phyloP scores from a whole-genome alignment of 2,888 invertebrate genomes.

The Sylvicola cinctus region DNA sequence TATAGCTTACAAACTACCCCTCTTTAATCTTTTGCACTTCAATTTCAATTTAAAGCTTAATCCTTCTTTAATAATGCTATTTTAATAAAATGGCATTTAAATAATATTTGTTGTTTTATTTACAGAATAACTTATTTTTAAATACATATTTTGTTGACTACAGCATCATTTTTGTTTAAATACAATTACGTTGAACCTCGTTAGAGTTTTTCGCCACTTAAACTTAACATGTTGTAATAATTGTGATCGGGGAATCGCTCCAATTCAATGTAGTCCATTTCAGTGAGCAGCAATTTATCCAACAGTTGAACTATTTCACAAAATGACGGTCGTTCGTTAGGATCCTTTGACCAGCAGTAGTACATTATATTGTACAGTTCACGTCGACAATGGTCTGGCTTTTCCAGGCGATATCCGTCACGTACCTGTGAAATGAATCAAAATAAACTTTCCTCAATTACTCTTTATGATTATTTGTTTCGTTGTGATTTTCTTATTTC shows the following conservation, averaged over 20 bases:
- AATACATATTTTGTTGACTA: no score
- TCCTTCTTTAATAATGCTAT: no score
- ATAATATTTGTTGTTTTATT: no score
- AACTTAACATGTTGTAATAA: slow-evolving; percentile 68
- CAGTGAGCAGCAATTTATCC: slow-evolving; percentile 66
- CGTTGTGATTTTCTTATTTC: not conserved
- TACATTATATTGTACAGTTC: slow-evolving; percentile 90
- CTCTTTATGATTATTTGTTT: not conserved
- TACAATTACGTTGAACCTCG: no score
- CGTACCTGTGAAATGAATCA: slow-evolving; percentile 38
- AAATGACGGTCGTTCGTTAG: slow-evolving; percentile 68
- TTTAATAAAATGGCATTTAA: no score
- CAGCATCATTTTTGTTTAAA: no score
- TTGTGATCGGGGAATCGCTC: slow-evolving; percentile 85
- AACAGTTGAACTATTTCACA: slow-evolving; percentile 59
- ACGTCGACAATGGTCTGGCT: slow-evolving; percentile 82
- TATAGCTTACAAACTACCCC: no score
- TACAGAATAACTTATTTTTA: no score
- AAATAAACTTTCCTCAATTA: slow-evolving; percentile 3
- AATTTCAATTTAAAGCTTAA: no score
- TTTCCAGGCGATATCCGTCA: slow-evolving; percentile 75
- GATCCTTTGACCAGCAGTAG: slow-evolving; percentile 82
- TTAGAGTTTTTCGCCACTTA: slow-evolving; percentile 62
- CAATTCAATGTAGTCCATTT: slow-evolving; percentile 83
- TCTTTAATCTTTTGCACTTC: no score